These are phyloP conservation scores for Microtus oregoni DNA, from an alignment of 2,113 vertebrate genomes.

Conservation along the genomic window DNA sequence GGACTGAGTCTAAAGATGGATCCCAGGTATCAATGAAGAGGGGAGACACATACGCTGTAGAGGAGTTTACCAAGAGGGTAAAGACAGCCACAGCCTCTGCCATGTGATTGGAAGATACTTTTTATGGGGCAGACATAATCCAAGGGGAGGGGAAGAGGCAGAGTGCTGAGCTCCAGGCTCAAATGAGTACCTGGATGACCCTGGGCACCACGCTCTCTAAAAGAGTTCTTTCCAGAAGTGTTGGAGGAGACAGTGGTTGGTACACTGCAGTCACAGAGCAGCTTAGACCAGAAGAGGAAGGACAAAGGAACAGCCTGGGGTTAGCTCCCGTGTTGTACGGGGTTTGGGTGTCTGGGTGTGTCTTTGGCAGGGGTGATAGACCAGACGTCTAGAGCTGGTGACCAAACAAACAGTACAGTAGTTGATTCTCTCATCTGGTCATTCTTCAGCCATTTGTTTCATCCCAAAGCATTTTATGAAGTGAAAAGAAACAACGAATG, in stretches of 20 bases:
- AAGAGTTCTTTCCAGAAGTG: constrained; percentile 90
- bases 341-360: not conserved
- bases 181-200: constrained; percentile 95
- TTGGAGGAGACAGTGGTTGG: constrained; percentile 89
- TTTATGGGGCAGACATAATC: constrained; percentile 90
- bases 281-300: not conserved
- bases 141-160: constrained; percentile 94
- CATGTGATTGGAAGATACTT: constrained; percentile 96
- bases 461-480: constrained; percentile 68
- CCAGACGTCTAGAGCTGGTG: not conserved
- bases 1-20: constrained; percentile 79
- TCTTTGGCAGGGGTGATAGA: constrained; percentile 48
- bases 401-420: not conserved
- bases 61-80: not conserved
- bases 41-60: not conserved
- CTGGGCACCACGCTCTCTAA: constrained; percentile 90
- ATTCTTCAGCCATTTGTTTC: not conserved
- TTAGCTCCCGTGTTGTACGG: not conserved
- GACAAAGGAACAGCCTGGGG: not conserved
- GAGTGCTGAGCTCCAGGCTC: constrained; percentile 94
- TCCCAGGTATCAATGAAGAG: not conserved
- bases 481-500: constrained; percentile 48
- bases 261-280: not conserved
- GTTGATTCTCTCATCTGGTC: not conserved
- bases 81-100: constrained; percentile 92